Percentiles rank a stretch among this genome's conserved stretches.
phyloP scores from a whole-genome alignment of 2,797 vertebrate genomes.

The Molossus molossus region DNA sequence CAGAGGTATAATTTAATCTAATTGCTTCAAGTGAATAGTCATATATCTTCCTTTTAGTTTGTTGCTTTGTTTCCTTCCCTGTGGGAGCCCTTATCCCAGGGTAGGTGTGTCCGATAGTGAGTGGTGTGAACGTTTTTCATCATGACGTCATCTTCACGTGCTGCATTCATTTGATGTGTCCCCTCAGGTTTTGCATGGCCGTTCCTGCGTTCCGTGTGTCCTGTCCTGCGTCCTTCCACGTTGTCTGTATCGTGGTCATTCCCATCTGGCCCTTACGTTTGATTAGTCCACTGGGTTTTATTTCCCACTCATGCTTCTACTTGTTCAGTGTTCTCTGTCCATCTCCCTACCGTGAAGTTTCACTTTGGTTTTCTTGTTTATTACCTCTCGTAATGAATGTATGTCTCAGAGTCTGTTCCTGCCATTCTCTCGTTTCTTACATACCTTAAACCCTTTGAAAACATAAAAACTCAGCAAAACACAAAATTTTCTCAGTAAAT shows the following conservation, averaged over 20 bases:
- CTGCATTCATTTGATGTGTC: too few relatives aligned
- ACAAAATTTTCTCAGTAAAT: neutral
- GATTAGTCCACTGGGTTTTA: neutral
- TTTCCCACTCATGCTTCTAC: neutral
- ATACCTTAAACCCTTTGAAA: conserved; percentile 36
- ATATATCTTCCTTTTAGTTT: neutral
- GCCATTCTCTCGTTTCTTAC: neutral
- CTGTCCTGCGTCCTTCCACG: fast-evolving
- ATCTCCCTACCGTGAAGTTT: neutral
- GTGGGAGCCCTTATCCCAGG: neutral
- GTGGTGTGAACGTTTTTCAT: neutral
- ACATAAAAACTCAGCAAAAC: neutral
- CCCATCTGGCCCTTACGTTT: neutral
- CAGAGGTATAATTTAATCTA: neutral
- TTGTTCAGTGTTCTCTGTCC: conserved; percentile 1
- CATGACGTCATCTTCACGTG: neutral
- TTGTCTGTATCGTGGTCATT: neutral
- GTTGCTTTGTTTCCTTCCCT: neutral
- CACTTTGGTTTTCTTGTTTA: neutral
- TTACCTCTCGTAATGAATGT: neutral
- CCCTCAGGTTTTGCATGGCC: fast-evolving
- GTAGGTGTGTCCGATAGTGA: neutral
- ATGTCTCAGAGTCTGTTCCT: neutral
- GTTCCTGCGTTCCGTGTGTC: neutral
- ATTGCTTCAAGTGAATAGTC: neutral